phyloP scores from a whole-genome alignment of 2,888 invertebrate species.

The Macrosiphum euphorbiae region DNA sequence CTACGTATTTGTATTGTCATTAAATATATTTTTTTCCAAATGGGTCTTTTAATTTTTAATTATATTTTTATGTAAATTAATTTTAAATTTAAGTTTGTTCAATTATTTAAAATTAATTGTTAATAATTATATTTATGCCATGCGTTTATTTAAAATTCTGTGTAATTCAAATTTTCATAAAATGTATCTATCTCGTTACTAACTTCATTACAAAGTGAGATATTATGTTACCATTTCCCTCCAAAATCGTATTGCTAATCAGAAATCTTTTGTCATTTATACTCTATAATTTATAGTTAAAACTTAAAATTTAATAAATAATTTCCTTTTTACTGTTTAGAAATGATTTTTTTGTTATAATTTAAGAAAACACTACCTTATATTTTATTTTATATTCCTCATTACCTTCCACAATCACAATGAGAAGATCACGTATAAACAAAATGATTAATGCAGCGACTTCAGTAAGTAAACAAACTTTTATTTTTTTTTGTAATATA shows the following conservation, averaged over 20 bases:
- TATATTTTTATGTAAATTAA: conserved; percentile 11
- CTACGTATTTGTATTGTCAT: conserved; percentile 3
- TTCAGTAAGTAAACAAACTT: too few species aligned
- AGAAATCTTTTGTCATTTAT: neutral
- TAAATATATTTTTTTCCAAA: conserved; percentile 23
- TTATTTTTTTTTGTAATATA: too few species aligned
- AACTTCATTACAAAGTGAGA: conserved; percentile 22
- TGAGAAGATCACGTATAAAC: too few species aligned
- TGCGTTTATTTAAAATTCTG: conserved; percentile 16
- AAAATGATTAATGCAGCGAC: too few species aligned
- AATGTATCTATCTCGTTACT: neutral
- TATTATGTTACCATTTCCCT: neutral
- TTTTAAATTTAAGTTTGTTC: conserved; percentile 5
- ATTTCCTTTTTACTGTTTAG: too few species aligned
- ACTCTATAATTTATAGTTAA: too few species aligned
- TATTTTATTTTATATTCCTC: too few species aligned
- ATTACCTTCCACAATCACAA: too few species aligned
- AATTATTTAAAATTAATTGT: too few species aligned
- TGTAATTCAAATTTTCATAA: neutral
- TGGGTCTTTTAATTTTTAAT: neutral
- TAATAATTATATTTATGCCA: neutral
- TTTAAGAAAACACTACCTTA: too few species aligned
- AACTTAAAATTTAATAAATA: too few species aligned
- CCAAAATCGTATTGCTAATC: neutral
- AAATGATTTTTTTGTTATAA: too few species aligned